Base-by-base conservation (phyloP, 1,140 invertebrate genomes). In the Papilio xuthus region DNA sequence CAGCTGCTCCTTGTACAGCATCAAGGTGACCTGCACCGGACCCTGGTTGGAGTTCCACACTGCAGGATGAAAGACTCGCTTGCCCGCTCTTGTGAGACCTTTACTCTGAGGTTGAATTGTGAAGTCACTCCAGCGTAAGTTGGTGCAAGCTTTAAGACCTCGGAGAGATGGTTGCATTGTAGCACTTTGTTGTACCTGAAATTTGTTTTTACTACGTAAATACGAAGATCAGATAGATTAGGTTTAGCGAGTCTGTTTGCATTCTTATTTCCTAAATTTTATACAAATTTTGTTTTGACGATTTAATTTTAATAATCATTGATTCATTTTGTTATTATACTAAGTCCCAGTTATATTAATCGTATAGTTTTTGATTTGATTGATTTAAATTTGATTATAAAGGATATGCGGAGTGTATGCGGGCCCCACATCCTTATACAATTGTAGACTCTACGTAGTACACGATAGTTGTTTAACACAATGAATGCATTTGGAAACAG, bases 41-140 rank as follows among this genome's bases (percentile, higher is more conserved):
- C 85, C 95, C 70, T 90, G 90, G 82, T 69, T 92, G 10, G 95
- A 95, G 72, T 94, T 95, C 96, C 97, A 97, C 9, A 95, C 87
- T 0, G 96, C 97, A 32, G 96, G 95, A 85, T 96, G 96, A 93
- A 97, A 97, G 71, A 96, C 94, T 71, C 96, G 93, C 77, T 95
- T 95, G 50, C 96, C 96, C n/a, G 96, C 95, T 20, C 94, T 94
- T 18, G 96, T 93, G 18, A 95, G 93, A 44, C 90, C 90, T 10
- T 94, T 94, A 89, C 71, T 83, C 44, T 70, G 72, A 7, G 89
- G 79, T 50, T 95, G 95, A 20, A 96, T 90, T 10, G 94, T 92
- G 84, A 97, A 97, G 91, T 97, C 96, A 78, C 94, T 95, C 89
- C 96, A 96, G 47, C 96, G 94, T 12, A 96, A 94, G 86, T 96